phyloP scores from a whole-genome alignment of 92 coral and sea anemone species.

The Porites cylindrica region DNA sequence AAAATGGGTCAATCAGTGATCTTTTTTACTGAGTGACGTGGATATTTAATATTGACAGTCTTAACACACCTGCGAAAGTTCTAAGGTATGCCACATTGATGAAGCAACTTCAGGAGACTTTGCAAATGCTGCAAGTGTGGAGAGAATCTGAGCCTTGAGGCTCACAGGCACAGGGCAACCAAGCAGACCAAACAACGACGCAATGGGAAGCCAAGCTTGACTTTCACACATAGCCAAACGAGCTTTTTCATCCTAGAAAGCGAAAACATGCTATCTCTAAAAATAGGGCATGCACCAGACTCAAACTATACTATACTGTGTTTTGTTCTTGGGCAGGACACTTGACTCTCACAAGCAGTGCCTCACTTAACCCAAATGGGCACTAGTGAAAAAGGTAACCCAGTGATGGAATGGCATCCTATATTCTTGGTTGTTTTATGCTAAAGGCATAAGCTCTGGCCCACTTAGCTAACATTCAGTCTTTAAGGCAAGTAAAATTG shows the following conservation, averaged over 20 bases:
- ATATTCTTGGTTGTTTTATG: no score
- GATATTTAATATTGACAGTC: no score
- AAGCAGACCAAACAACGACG: slow-evolving; percentile 94
- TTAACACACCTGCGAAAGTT: slow-evolving; percentile 86
- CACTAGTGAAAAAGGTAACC: no score
- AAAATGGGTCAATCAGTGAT: no score
- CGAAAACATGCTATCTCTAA: neutral
- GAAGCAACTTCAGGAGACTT: slow-evolving; percentile 93
- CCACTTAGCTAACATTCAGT: no score
- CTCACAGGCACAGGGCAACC: slow-evolving; percentile 91
- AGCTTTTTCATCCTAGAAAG: slow-evolving; percentile 86
- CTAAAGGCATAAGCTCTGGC: no score
- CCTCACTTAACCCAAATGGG: neutral
- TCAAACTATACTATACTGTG: no score
- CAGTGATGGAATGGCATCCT: no score
- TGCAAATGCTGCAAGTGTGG: slow-evolving; percentile 95
- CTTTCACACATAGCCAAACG: slow-evolving; percentile 95
- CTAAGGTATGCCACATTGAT: slow-evolving; percentile 96
- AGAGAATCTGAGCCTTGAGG: slow-evolving; percentile 86
- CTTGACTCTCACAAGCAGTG: neutral
- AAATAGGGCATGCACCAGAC: no score
- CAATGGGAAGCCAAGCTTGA: slow-evolving; percentile 96
- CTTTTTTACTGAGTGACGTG: no score
- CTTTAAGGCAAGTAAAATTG: no score
- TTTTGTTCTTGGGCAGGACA: no score